These are phyloP conservation scores for Apodemus agrarius DNA, from an alignment of 2,797 vertebrate genomes.

Conservation along the genomic window DNA sequence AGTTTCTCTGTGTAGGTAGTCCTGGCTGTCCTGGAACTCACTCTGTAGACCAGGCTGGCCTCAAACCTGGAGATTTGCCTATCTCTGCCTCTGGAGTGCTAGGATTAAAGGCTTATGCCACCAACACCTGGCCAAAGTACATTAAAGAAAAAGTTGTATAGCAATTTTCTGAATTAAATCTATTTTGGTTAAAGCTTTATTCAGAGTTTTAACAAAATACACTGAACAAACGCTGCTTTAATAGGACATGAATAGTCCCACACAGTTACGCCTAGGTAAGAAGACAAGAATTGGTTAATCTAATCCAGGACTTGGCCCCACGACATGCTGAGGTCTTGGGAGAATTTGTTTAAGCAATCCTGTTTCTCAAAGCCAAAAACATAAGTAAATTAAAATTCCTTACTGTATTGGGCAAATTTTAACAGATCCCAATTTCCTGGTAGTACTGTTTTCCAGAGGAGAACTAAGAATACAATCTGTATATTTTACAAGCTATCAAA, in stretches of 20 bases:
- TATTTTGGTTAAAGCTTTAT: slow-evolving; percentile 21
- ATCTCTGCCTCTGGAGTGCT: not conserved
- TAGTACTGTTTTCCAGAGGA: slow-evolving; percentile 56
- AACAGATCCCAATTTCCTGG: slow-evolving; percentile 63
- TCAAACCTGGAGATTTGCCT: not conserved
- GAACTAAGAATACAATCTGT: slow-evolving; percentile 32
- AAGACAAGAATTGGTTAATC: not conserved
- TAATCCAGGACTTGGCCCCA: slow-evolving; percentile 27
- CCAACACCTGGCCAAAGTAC: not conserved
- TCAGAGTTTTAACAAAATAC: not conserved
- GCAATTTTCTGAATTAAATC: slow-evolving; percentile 56
- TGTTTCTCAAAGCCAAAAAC: slow-evolving; percentile 68
- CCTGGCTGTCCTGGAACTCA: not conserved
- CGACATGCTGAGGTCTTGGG: not conserved
- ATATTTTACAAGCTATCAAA: slow-evolving; percentile 62
- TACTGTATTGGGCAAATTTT: slow-evolving; percentile 57
- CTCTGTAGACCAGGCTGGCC: not conserved
- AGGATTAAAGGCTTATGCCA: not conserved
- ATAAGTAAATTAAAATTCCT: slow-evolving; percentile 74
- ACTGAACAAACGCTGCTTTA: not conserved
- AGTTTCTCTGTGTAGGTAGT: not conserved
- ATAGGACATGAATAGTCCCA: not conserved
- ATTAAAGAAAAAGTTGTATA: not conserved
- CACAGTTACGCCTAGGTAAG: not conserved
- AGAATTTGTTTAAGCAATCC: slow-evolving; percentile 61